Evolutionary conservation across 2,888 invertebrate species (phyloP), one percentile per base, ranked within the genome.

Genomic region (Synergus gifuensis): DNA sequence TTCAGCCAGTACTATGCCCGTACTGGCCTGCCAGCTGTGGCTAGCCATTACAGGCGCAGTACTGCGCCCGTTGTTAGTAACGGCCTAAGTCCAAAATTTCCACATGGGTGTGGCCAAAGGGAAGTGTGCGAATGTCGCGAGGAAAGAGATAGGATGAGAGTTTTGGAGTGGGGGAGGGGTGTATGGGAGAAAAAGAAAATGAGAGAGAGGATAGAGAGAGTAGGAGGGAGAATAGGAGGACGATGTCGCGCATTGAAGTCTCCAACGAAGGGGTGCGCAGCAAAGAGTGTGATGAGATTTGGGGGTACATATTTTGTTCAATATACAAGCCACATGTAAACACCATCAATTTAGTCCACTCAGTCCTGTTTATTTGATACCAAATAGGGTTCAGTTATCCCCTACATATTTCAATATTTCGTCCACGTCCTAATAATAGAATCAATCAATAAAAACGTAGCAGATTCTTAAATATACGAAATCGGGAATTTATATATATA

Each of bases 181-280:
- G 83, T 81, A 83, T 81, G 82, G 81, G 82, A 82, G 83, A 84
- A 80, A 84, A 82, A 78, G 81, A 82, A 78, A 82, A 84, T 82
- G 82, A 80, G 84, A 83, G 83, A 84, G 85, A 84, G 82, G 85
- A 82, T 83, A 83, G 82, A 77, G 80, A 77, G 76, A 85, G 79
- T 78, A 82, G 77, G 84, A 83, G 83, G 83, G 85, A 84, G 82
- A 84, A 83, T 82, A 76, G 81, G 82, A 83, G 84, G 83, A 84
- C 78, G 83, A 82, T 87, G 88, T 89, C 91, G 88, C 87, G 92
- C 91, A 88, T 92, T 90, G 88, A 92, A 92, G 87, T 92, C 92
- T 92, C 91, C 90, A 86, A 87, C 73, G 49, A 73, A 73, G 73
- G 73, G 73, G 73, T 73, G 73, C 73, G 73, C 49, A 73, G 73